Evolutionary conservation across 2,797 vertebrate genomes (phyloP).

Genomic region (Molossus molossus): DNA sequence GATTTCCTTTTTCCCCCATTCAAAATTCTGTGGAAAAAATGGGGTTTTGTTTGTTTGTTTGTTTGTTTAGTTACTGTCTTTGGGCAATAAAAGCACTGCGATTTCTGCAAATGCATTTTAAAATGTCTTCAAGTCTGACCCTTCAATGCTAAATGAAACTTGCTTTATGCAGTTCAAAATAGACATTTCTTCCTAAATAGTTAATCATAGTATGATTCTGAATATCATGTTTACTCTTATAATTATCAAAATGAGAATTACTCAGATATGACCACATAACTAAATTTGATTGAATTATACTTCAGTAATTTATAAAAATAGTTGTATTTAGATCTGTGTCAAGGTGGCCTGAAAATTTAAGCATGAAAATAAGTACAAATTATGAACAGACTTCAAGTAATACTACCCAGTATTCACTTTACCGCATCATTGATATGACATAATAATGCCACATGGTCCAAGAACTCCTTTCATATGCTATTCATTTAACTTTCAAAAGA

Average conservation of each 20-base stretch:
- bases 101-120: constrained; percentile 74
- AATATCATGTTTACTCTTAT: constrained; percentile 57
- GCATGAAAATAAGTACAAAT: constrained; percentile 20
- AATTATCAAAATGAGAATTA: constrained; percentile 74
- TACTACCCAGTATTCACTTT: not conserved
- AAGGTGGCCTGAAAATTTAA: not conserved
- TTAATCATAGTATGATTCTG: not conserved
- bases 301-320: constrained; percentile 52
- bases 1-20: constrained; percentile 23
- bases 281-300: constrained; percentile 40
- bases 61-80: not conserved
- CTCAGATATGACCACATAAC: not conserved
- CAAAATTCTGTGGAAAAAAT: constrained; percentile 38
- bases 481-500: constrained; percentile 19
- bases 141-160: constrained; percentile 71
- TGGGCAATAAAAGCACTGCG: constrained; percentile 52
- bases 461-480: not conserved
- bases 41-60: not conserved
- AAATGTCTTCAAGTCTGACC: constrained; percentile 70
- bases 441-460: not conserved
- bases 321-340: not conserved
- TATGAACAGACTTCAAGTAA: not conserved
- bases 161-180: constrained; percentile 9
- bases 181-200: constrained; percentile 50
- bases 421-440: not conserved